These are phyloP conservation scores for Antennarius striatus DNA, from an alignment of 2,113 vertebrate genomes.

Conservation along the genomic window DNA sequence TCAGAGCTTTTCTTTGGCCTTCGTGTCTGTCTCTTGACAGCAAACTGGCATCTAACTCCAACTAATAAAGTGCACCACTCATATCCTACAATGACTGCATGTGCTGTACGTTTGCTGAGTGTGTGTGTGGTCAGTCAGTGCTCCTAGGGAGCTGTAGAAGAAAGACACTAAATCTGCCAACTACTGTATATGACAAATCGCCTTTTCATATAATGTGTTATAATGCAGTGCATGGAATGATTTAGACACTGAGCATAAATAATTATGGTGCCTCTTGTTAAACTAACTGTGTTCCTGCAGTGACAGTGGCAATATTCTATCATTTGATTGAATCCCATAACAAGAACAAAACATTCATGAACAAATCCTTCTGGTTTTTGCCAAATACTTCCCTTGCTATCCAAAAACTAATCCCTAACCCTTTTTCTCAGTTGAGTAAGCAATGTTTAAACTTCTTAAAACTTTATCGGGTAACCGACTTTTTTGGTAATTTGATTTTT, in stretches of 20 bases:
- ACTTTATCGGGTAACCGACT: no score
- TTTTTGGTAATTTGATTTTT: no score
- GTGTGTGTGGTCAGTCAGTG: constrained; percentile 64
- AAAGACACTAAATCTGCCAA: constrained; percentile 54
- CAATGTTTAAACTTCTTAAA: no score
- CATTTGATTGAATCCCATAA: constrained; percentile 11
- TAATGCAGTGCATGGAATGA: constrained; percentile 18
- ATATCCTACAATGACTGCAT: constrained; percentile 32
- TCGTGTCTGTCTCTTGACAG: constrained; percentile 56
- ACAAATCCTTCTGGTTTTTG: neutral
- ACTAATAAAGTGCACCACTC: constrained; percentile 65
- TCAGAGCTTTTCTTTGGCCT: constrained; percentile 63
- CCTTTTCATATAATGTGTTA: constrained; percentile 5
- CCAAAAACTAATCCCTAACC: no score
- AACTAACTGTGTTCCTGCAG: constrained; percentile 9
- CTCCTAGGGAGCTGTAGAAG: constrained; percentile 33
- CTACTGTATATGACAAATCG: constrained; percentile 10
- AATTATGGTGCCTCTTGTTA: constrained; percentile 26
- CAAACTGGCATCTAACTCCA: constrained; percentile 53
- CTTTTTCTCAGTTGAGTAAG: no score
- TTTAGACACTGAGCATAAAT: constrained; percentile 21
- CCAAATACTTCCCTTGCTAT: neutral
- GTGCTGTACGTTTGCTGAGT: constrained; percentile 23
- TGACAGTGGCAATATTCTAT: neutral
- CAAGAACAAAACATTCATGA: neutral